Percentiles rank a stretch among this genome's conserved stretches.
phyloP scores from a whole-genome alignment of 1,140 invertebrate genomes.

The Drosophila persimilis region DNA sequence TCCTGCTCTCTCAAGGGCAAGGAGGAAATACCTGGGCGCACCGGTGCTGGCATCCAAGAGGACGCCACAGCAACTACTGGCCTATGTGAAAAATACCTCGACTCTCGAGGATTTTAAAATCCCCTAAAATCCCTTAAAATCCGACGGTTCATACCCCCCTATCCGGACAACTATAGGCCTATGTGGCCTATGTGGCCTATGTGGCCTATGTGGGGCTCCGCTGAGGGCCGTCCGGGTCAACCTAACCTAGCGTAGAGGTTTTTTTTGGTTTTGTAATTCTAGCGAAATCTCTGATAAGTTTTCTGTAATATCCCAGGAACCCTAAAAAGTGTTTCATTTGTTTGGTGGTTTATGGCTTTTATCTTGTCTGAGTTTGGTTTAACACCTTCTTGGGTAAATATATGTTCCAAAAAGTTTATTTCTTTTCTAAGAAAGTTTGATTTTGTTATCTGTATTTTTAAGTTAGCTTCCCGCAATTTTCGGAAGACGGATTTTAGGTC shows the following conservation, averaged over 20 bases:
- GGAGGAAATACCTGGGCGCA: too few species aligned
- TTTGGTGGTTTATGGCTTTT: neutral
- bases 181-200: too few species aligned
- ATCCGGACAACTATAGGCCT: too few species aligned
- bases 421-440: neutral
- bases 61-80: too few species aligned
- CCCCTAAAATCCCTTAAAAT: too few species aligned
- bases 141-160: too few species aligned
- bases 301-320: neutral
- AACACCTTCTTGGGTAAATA: constrained; percentile 4
- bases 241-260: neutral
- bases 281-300: constrained; percentile 5
- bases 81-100: too few species aligned
- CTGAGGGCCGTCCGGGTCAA: too few species aligned
- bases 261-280: constrained; percentile 2
- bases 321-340: constrained; percentile 1
- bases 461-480: neutral
- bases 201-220: too few species aligned
- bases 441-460: neutral
- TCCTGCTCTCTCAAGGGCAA: too few species aligned
- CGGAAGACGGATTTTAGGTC: neutral
- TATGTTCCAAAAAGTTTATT: constrained; percentile 1
- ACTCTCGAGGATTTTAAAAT: too few species aligned
- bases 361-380: constrained; percentile 6
- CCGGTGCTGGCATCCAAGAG: too few species aligned